Conservation (phyloP, 2,888 invertebrate species). For the Xestobium rufovillosum region DNA sequence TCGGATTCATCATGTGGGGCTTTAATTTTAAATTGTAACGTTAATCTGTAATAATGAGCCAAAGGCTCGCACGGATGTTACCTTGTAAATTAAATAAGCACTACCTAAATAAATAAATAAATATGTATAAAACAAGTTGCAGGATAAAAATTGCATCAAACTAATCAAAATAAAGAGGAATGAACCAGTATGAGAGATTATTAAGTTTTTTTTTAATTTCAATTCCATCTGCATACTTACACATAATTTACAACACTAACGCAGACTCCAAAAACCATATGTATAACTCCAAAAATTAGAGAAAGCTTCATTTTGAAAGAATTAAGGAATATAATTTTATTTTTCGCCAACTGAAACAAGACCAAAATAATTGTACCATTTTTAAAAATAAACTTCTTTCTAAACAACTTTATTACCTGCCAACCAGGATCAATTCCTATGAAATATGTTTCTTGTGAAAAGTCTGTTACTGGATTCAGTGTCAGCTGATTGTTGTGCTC, state of each 20-base stretch:
- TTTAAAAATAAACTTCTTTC: neutral
- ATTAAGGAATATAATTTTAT: constrained; percentile 91
- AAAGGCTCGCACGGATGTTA: no score
- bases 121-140: no score
- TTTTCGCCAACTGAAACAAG: constrained; percentile 53
- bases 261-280: constrained; percentile 91
- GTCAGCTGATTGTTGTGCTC: constrained; percentile 29
- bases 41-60: no score
- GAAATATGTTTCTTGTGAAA: constrained; percentile 53
- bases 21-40: no score
- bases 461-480: constrained; percentile 46
- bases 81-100: no score
- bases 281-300: constrained; percentile 85
- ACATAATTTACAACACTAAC: constrained; percentile 71
- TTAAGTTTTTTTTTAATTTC: neutral
- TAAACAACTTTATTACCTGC: constrained; percentile 51
- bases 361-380: neutral
- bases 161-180: no score
- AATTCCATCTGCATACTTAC: constrained; percentile 45
- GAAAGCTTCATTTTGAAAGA: constrained; percentile 96
- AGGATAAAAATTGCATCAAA: no score
- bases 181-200: no score
- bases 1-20: no score
- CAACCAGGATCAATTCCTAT: constrained; percentile 70
- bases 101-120: no score